Base-by-base conservation (phyloP, 2,113 vertebrate species). In the Oncorhynchus masou region DNA sequence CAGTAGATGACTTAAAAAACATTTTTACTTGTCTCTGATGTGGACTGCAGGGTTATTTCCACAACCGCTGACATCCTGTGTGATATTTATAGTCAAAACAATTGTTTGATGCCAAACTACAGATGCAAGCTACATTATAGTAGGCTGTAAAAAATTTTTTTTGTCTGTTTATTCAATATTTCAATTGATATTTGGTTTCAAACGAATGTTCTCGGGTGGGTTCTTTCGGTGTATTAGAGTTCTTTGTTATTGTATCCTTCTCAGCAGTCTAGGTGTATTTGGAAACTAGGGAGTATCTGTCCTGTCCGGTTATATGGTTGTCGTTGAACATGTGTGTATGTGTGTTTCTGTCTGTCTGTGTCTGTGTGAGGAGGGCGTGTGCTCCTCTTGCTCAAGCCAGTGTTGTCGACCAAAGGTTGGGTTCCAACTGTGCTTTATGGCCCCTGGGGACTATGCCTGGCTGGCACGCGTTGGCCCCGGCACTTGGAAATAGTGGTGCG, bases 351-450 rank as follows among this genome's bases (percentile, higher is more conserved):
- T 59, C n/a, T 39, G 57, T 57, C 27, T 45, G 51, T 78, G 75
- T 86, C 78, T 85, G 77, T 77, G 20, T 16, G 39, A 57, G 79
- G n/a, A 68, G 70, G 83, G 85, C 22, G 81, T 86, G 85, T 79
- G 70, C 79, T 75, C 48, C 39, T 81, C 79, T 87, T 89, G 77
- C 74, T 83, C 72, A 78, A 84, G 75, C 73, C 1, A 19, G 39
- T 54, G 71, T 75, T 70, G 51, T 79, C 74, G 92, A 88, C 83
- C 92, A 94, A 94, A 94, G 93, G 92, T 94, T 91, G 81, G 0
- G 74, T 91, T 93, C 88, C 93, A 94, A 84, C 90, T 91, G 84
- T 22, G 29, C 90, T 94, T 94, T 93, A 94, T 93, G 49, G 64
- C 79, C 22, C 22, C 68, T 69, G 82, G 81, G 83, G 78, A 22